Conservation (phyloP, 2,113 vertebrate genomes). For the Python bivittatus region DNA sequence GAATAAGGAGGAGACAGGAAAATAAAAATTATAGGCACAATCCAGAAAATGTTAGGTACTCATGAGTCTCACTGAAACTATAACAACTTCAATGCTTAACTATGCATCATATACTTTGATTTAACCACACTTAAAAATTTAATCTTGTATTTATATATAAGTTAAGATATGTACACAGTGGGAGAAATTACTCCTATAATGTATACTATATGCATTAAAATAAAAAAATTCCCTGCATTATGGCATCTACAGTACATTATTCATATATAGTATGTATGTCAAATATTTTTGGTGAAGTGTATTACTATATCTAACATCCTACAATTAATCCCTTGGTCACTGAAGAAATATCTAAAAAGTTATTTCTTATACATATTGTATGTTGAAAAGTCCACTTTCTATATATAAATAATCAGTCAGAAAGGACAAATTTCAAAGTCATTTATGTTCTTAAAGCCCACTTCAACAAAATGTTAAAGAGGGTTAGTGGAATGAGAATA, state of each 20-base stretch:
- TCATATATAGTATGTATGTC: background rate
- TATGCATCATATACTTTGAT: background rate
- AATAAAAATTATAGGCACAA: background rate
- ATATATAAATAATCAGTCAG: slow-evolving; percentile 30
- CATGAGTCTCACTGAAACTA: background rate
- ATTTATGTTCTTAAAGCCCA: slow-evolving; percentile 25
- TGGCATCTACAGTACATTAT: background rate
- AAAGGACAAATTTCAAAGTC: slow-evolving; percentile 26
- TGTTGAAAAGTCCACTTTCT: slow-evolving; percentile 15
- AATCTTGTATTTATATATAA: background rate
- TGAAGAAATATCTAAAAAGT: background rate
- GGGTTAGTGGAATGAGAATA: background rate
- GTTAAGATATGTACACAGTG: background rate
- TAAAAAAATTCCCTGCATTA: background rate
- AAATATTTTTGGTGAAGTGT: background rate
- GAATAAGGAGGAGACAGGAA: background rate
- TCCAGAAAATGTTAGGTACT: background rate
- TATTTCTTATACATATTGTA: background rate
- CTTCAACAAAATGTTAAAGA: slow-evolving; percentile 10
- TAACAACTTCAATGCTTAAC: background rate
- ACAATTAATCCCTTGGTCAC: slow-evolving; percentile 9
- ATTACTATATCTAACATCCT: too few relatives aligned
- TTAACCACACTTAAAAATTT: background rate
- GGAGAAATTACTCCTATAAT: background rate
- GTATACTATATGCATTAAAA: background rate